Percentiles rank a stretch among this genome's conserved stretches.
These are phyloP conservation scores for Loripinus fragilis DNA, from an alignment of 2,888 invertebrate species.

Conservation along the genomic window DNA sequence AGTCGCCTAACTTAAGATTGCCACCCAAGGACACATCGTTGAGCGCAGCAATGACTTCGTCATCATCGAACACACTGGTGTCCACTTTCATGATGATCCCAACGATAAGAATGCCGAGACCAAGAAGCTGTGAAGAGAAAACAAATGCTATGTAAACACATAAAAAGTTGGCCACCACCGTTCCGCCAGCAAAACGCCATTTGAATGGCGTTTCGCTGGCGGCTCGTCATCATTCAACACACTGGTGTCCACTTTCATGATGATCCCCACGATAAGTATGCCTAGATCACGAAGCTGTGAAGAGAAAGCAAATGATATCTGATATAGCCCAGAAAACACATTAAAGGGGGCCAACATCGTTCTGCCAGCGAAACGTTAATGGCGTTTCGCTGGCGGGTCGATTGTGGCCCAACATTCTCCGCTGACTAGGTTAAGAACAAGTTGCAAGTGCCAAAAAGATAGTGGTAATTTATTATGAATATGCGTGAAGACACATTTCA, in stretches of 20 bases:
- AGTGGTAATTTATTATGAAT: too few species aligned
- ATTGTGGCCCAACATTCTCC: too few species aligned
- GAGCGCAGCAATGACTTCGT: conserved; percentile 41
- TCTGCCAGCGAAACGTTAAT: too few species aligned
- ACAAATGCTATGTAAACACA: not conserved
- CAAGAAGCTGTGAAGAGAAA: conserved; percentile 50
- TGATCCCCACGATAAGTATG: not conserved
- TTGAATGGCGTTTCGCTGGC: not conserved
- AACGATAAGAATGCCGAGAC: conserved; percentile 53
- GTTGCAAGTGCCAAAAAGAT: too few species aligned
- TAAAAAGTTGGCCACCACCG: too few species aligned
- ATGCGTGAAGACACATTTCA: too few species aligned
- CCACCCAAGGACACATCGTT: conserved; percentile 52
- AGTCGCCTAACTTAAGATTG: conserved; percentile 40
- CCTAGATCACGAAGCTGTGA: not conserved
- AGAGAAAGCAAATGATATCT: too few species aligned
- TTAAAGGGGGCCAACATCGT: too few species aligned
- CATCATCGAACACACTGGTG: conserved; percentile 34
- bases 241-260: not conserved
- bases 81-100: conserved; percentile 56
- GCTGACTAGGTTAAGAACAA: too few species aligned
- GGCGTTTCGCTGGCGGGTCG: too few species aligned
- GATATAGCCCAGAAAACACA: too few species aligned
- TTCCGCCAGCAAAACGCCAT: not conserved
- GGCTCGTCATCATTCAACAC: too few species aligned